These are phyloP conservation scores for Stegodyphus dumicola DNA, from an alignment of 1,140 invertebrate genomes.

Conservation along the genomic window DNA sequence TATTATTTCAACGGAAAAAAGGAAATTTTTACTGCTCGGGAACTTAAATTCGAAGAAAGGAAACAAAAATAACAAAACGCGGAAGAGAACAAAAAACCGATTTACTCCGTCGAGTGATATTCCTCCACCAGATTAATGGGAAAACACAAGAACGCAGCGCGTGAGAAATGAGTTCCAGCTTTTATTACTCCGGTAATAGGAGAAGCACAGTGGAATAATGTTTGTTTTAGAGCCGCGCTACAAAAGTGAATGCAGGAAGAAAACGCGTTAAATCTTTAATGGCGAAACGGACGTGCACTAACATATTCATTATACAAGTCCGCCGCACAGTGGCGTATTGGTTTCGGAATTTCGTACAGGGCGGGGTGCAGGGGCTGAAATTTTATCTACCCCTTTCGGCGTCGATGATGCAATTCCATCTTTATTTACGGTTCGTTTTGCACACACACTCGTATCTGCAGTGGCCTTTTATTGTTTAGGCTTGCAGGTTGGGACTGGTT, in stretches of 20 bases:
- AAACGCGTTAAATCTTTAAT: conserved; percentile 58
- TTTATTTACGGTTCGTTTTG: not conserved
- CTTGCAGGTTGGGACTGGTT: no score
- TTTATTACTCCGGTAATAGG: conserved; percentile 58
- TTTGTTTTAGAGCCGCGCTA: conserved; percentile 49
- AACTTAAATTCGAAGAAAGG: not conserved
- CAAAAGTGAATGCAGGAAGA: conserved; percentile 46
- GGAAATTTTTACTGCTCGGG: conserved; percentile 17
- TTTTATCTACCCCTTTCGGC: not conserved
- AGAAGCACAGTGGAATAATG: conserved; percentile 49
- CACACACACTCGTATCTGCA: not conserved
- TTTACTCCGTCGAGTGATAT: conserved; percentile 44
- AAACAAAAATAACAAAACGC: not conserved
- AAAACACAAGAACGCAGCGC: conserved; percentile 32
- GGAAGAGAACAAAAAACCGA: conserved; percentile 15
- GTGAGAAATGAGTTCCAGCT: conserved; percentile 55
- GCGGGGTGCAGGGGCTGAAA: not conserved
- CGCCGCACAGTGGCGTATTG: not conserved
- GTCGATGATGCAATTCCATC: not conserved
- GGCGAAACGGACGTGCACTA: not conserved
- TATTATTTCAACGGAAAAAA: conserved; percentile 1
- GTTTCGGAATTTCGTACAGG: not conserved
- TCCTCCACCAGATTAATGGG: conserved; percentile 44
- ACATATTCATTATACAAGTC: not conserved
- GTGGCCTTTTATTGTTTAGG: no score